Evolutionary conservation across 2,113 vertebrate species (phyloP).

Genomic region (Larimichthys crocea): DNA sequence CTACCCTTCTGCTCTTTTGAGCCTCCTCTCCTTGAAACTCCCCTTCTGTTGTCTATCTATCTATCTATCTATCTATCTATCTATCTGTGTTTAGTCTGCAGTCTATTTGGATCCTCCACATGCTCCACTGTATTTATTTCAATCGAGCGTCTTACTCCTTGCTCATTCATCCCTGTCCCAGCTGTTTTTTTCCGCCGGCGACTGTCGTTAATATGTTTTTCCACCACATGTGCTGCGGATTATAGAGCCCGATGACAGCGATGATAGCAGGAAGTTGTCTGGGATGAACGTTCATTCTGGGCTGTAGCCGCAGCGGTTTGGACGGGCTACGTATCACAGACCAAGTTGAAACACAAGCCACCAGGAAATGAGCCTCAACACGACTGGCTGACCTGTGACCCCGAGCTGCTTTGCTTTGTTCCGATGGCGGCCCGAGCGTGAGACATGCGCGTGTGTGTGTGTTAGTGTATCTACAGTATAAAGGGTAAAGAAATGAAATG

Average conservation of each 20-base stretch:
- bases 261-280: constrained; percentile 59
- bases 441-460: background rate
- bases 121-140: constrained; percentile 21
- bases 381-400: constrained; percentile 43
- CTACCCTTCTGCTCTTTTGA: constrained; percentile 44
- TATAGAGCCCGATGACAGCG: constrained; percentile 31
- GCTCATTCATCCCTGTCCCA: constrained; percentile 53
- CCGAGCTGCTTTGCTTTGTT: constrained; percentile 27
- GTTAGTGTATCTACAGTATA: background rate
- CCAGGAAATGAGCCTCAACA: constrained; percentile 51
- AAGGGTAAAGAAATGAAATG: background rate
- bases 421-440: constrained; percentile 63
- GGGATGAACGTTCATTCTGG: constrained; percentile 18
- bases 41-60: constrained; percentile 22
- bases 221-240: constrained; percentile 59
- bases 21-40: constrained; percentile 47
- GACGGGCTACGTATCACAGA: constrained; percentile 28
- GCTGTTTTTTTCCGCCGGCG: constrained; percentile 48
- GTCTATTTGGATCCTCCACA: background rate
- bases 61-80: constrained; percentile 31
- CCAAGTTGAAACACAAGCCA: constrained; percentile 44
- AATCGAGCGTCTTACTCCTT: constrained; percentile 35
- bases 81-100: constrained; percentile 12
- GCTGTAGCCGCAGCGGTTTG: constrained; percentile 25
- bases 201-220: constrained; percentile 50